These are phyloP conservation scores for Cremastinae sp. DNA, from an alignment of 2,888 invertebrate genomes.

Conservation along the genomic window DNA sequence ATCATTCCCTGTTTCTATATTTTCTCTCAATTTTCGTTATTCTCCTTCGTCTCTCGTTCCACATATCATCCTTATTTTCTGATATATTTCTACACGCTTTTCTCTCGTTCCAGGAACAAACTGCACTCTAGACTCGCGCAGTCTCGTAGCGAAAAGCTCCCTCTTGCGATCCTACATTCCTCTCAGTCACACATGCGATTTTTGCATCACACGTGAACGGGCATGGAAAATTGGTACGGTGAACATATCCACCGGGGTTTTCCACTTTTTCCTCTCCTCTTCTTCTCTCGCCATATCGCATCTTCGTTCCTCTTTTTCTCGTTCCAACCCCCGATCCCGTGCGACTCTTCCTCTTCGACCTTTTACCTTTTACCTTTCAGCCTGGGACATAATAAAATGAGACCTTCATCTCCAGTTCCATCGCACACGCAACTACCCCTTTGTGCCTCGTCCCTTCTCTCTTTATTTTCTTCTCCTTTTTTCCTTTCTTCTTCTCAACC, in stretches of 20 bases:
- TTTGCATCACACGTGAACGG: conserved; percentile 57
- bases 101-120: conserved; percentile 28
- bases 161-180: conserved; percentile 32
- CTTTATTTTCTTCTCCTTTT: not conserved
- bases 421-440: conserved; percentile 1
- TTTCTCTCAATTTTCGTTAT: too few relatives aligned
- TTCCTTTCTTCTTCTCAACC: not conserved
- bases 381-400: conserved; percentile 57
- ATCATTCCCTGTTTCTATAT: too few relatives aligned
- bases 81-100: conserved; percentile 4
- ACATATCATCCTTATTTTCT: too few relatives aligned
- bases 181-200: conserved; percentile 54
- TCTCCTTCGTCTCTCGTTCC: too few relatives aligned
- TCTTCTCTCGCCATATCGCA: too few relatives aligned
- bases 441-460: not conserved
- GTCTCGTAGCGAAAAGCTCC: conserved; percentile 23
- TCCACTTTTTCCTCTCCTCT: conserved; percentile 7
- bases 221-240: conserved; percentile 60
- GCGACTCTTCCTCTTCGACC: conserved; percentile 29
- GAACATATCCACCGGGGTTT: conserved; percentile 51
- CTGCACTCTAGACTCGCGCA: conserved; percentile 36
- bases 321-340: not conserved
- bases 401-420: conserved; percentile 39
- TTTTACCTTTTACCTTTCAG: conserved; percentile 56
- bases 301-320: not conserved